These are phyloP conservation scores for Perizoma flavofasciatum DNA, from an alignment of 2,888 invertebrate genomes.

Conservation along the genomic window DNA sequence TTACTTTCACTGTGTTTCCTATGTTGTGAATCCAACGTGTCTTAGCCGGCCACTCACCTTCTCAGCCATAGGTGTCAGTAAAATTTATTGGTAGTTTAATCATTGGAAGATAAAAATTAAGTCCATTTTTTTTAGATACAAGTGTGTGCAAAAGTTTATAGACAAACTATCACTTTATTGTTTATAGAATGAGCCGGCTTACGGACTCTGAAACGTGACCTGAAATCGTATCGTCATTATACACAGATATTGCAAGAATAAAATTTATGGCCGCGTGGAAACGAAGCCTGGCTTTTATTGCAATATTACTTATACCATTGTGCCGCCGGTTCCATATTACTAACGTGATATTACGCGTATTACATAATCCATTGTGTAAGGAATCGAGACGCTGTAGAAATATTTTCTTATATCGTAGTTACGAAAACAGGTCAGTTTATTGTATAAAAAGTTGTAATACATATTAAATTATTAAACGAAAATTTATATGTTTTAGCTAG, in stretches of 20 bases:
- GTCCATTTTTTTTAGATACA: background rate
- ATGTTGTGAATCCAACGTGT: no score
- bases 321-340: slow-evolving; percentile 3
- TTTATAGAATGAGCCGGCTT: slow-evolving; percentile 28
- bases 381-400: slow-evolving; percentile 5
- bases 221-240: slow-evolving; percentile 53
- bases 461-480: background rate
- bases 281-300: slow-evolving; percentile 22
- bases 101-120: no score
- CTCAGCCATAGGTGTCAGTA: no score
- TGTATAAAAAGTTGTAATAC: background rate
- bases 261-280: slow-evolving; percentile 48
- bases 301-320: slow-evolving; percentile 20
- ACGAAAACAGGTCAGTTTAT: no score
- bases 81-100: no score
- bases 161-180: slow-evolving; percentile 48
- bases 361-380: slow-evolving; percentile 10
- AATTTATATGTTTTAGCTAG: no score
- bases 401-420: no score
- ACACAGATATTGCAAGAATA: slow-evolving; percentile 43
- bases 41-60: no score
- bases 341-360: slow-evolving; percentile 11
- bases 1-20: no score
- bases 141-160: slow-evolving; percentile 25
- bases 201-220: slow-evolving; percentile 50